Base-by-base conservation (phyloP, 1,140 invertebrate genomes). In the Epicauta chinensis region DNA sequence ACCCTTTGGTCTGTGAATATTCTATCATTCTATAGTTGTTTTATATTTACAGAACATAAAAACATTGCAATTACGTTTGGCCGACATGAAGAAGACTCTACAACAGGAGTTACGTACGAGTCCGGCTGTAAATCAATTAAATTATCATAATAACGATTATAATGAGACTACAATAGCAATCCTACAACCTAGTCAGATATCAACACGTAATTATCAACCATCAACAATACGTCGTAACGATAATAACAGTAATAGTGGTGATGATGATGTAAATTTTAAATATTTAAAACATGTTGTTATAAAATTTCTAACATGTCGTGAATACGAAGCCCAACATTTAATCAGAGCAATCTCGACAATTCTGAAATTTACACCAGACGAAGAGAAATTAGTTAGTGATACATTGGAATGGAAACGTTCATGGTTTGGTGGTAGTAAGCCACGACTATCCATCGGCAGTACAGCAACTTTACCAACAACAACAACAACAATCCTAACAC, bases 261-360 rank as follows among this genome's bases (percentile, higher is more conserved):
- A 85, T 37, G 79, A 84, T 3, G 86, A 90, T 60, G 83, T 92
- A 34, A 92, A 90, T 71, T 82, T 87, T 62, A 84, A 87, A 66
- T 94, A 95, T 72, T 75, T 95, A 43, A 94, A 93, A 67, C 91
- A 95, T 71, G 91, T 95, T 51, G 81, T 96, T 44, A 83, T 96
- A 4, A 93, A 93, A 67, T 94, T 95, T 71, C 75, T 95, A 59
- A 91, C 91, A 0, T 91, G 90, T 63, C 76, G 87, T 59, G 91
- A 95, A 78, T 78, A 81, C 40, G 81, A 94, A 79, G 91, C 92
- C 29, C 77, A 91, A 16, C 91, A 95, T 69, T 73, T 97, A 55
- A 93, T 91, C 2, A 81, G 86, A 65, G 92, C 91, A 11, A 86
- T 96, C 0, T 81, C 90, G 1, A 87, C 87, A 3, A 72, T 96